These are phyloP conservation scores for Cliona cf. orientalis DNA, from an alignment of 37 sponge, comb jelly and placozoan species.

Conservation along the genomic window DNA sequence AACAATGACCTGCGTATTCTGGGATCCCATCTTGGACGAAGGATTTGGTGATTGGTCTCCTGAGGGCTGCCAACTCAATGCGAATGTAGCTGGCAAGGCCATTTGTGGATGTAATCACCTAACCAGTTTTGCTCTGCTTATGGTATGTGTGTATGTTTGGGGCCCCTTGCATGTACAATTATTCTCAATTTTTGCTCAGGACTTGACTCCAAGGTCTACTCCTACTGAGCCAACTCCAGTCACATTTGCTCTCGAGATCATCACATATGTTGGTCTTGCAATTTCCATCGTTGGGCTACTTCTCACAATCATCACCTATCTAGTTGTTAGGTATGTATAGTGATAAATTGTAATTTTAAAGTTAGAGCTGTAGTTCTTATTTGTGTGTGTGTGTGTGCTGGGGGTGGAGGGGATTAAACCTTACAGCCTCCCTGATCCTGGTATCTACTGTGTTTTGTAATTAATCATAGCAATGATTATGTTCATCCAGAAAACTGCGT, in stretches of 20 bases:
- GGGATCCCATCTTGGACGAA: constrained; percentile 23
- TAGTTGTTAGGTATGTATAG: constrained; percentile 42
- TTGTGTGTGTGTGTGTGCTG: no score
- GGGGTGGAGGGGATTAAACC: no score
- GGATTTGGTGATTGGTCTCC: constrained; percentile 52
- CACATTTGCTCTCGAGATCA: constrained; percentile 9
- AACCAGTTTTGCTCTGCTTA: constrained; percentile 49
- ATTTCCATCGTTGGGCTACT: constrained; percentile 47
- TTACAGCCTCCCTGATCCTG: no score
- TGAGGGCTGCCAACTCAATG: constrained; percentile 22
- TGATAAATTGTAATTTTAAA: not conserved
- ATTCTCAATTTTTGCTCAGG: not conserved
- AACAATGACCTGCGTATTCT: constrained; percentile 49
- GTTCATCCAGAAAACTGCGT: constrained; percentile 33
- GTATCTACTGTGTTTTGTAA: not conserved
- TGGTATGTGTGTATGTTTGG: constrained; percentile 13
- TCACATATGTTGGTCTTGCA: constrained; percentile 48
- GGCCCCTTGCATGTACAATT: not conserved
- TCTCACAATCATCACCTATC: constrained; percentile 36
- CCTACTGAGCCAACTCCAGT: not conserved
- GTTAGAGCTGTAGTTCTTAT: no score
- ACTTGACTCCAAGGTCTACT: not conserved
- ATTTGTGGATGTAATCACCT: constrained; percentile 39
- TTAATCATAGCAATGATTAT: not conserved
- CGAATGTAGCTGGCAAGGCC: not conserved